Percentiles rank a stretch among this genome's conserved stretches.
Evolutionary conservation across 1,140 invertebrate genomes (phyloP).

Genomic region (Pseudomyrmex flavicornis): DNA sequence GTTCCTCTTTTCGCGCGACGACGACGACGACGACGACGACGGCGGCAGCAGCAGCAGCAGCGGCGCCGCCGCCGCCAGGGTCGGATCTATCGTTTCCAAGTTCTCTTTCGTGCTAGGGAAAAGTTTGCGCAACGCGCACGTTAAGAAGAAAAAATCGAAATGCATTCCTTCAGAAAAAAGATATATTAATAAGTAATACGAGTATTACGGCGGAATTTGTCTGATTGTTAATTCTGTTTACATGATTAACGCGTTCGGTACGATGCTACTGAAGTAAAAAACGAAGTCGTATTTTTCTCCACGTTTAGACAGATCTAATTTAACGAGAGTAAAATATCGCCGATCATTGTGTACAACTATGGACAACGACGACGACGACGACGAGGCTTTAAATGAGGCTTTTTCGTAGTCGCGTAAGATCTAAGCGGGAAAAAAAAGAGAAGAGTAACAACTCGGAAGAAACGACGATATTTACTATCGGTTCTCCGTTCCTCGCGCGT

Average conservation of each 20-base stretch:
- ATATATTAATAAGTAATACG: too few species aligned
- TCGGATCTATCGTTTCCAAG: conserved; percentile 18
- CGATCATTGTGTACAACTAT: conserved; percentile 6
- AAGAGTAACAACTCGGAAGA: conserved; percentile 29
- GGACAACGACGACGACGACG: neutral
- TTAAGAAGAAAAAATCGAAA: too few species aligned
- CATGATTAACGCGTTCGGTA: neutral
- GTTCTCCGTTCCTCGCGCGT: conserved; percentile 44
- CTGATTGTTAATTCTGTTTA: conserved; percentile 1
- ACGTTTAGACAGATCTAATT: conserved; percentile 6
- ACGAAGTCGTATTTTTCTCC: neutral
- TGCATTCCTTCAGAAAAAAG: neutral
- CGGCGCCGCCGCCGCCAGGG: conserved; percentile 55
- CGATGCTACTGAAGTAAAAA: neutral
- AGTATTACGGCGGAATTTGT: too few species aligned
- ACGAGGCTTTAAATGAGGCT: conserved; percentile 22
- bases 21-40: neutral
- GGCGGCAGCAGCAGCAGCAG: neutral
- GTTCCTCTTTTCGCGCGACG: conserved; percentile 70
- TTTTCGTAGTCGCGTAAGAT: conserved; percentile 35
- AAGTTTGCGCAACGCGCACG: neutral
- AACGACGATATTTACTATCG: conserved; percentile 57
- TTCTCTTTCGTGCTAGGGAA: neutral
- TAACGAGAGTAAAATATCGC: conserved; percentile 27
- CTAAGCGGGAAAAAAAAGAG: conserved; percentile 41